Evolutionary conservation across 1,140 invertebrate genomes (phyloP).

Genomic region (Orius laevigatus): DNA sequence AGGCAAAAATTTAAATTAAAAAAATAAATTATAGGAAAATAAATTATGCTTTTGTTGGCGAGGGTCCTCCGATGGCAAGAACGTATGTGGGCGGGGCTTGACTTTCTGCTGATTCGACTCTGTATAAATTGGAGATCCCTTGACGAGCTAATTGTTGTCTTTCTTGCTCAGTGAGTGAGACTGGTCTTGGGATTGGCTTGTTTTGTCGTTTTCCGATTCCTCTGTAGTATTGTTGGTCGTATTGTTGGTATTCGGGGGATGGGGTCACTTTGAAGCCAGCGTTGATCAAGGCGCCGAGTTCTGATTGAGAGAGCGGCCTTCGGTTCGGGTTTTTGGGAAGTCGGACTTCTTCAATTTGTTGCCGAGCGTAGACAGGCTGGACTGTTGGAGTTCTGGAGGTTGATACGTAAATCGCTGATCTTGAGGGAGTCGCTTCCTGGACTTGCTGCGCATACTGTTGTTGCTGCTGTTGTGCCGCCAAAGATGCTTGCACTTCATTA

Average conservation of each 20-base stretch:
- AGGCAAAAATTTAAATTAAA: no score
- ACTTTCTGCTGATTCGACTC: background rate
- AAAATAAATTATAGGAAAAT: no score
- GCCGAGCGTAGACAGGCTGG: background rate
- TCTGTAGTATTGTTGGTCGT: background rate
- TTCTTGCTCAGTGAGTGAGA: background rate
- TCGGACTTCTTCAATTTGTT: background rate
- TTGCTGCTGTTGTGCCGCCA: no score
- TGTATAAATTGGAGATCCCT: background rate
- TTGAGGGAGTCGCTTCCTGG: no score
- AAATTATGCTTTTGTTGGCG: background rate
- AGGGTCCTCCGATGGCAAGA: background rate
- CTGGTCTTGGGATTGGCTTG: slow-evolving; percentile 1
- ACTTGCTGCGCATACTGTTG: no score
- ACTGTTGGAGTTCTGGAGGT: background rate
- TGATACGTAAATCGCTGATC: no score
- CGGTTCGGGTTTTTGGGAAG: background rate
- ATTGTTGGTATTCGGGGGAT: background rate
- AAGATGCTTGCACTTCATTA: no score
- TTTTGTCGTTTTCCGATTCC: background rate
- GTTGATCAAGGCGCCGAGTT: background rate
- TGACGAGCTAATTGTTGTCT: background rate
- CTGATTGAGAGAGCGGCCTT: background rate
- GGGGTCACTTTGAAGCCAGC: slow-evolving; percentile 2
- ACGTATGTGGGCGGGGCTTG: background rate